These are phyloP conservation scores for Molossus alvarezi DNA, from an alignment of 2,797 vertebrate species.

Conservation along the genomic window DNA sequence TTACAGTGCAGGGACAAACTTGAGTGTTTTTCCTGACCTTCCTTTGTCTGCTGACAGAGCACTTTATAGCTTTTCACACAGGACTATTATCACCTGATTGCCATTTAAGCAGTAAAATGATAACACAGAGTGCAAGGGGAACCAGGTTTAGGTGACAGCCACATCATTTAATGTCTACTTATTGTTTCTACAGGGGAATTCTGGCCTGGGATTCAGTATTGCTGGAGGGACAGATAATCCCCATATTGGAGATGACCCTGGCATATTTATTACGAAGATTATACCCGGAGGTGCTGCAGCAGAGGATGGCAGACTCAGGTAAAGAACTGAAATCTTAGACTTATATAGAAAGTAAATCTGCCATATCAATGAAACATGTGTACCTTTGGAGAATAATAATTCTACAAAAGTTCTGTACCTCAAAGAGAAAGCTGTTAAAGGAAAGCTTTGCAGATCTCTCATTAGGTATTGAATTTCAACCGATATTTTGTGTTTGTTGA, in stretches of 20 bases:
- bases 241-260: constrained; percentile 98
- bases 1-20: not conserved
- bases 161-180: constrained; percentile 70
- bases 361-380: not conserved
- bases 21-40: constrained; percentile 74
- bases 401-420: not conserved
- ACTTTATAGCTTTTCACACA: constrained; percentile 75
- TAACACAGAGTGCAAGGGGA: not conserved
- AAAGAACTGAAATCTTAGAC: constrained; percentile 72
- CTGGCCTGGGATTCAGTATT: constrained; percentile 98
- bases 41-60: constrained; percentile 81
- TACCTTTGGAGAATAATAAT: constrained; percentile 50
- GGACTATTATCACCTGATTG: constrained; percentile 66
- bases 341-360: constrained; percentile 74
- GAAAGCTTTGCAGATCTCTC: not conserved
- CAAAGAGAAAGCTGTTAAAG: constrained; percentile 64
- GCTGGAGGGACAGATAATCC: constrained; percentile 99
- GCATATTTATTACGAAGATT: constrained; percentile 99
- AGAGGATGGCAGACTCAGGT: constrained; percentile 98
- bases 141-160: constrained; percentile 64
- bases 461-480: constrained; percentile 49
- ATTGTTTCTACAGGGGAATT: constrained; percentile 94
- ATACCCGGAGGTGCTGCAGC: constrained; percentile 98
- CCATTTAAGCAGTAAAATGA: constrained; percentile 77
- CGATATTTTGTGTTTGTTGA: not conserved